Evolutionary conservation across 92 coral and sea anemone genomes (phyloP), one percentile per base, ranked within the genome.

Genomic region (Muricea muricata): DNA sequence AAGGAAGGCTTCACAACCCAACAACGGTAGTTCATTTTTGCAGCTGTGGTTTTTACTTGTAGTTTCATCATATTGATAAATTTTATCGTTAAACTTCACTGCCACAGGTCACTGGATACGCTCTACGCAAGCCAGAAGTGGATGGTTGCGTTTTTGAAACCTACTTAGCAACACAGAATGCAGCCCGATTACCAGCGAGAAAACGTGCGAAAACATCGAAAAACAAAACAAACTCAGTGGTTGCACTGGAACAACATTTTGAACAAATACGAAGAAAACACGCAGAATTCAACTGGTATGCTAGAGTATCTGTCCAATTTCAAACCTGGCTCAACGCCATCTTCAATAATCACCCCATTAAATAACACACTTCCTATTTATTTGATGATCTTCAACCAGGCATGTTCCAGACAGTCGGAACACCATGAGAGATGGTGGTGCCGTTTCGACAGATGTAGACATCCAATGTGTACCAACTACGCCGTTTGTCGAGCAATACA

Each of bases 251-350:
- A 20, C 58, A 77, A 18, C 82, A 77, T 35, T 23, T 54, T 77
- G 69, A 77, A 34, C 82, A 77, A 77, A 54, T 77, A 77, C 82
- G 69, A 50, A 30, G 82, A 54, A 77, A 77, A 77, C 82, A 77
- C 56, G 82, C 70, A 12, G 82, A 77, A 61, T 77, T 77, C 25
- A 77, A 77, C 67, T 77, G 82, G 82, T 48, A 48, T 11, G 20
- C 45, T 39, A 11, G 1, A 48, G 18, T 20, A 7, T 7, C 2
- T 15, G 18, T n/a, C n/a, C n/a, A n/a, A n/a, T n/a, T n/a, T n/a
- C n/a, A n/a, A n/a, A n/a, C n/a, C n/a, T n/a, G n/a, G n/a, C n/a
- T n/a, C n/a, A n/a, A n/a, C n/a, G n/a, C n/a, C n/a, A n/a, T n/a
- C n/a, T n/a, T n/a, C n/a, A n/a, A n/a, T n/a, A n/a, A n/a, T n/a